These are phyloP conservation scores for Prinia subflava DNA, from an alignment of 2,113 vertebrate species.

Conservation along the genomic window DNA sequence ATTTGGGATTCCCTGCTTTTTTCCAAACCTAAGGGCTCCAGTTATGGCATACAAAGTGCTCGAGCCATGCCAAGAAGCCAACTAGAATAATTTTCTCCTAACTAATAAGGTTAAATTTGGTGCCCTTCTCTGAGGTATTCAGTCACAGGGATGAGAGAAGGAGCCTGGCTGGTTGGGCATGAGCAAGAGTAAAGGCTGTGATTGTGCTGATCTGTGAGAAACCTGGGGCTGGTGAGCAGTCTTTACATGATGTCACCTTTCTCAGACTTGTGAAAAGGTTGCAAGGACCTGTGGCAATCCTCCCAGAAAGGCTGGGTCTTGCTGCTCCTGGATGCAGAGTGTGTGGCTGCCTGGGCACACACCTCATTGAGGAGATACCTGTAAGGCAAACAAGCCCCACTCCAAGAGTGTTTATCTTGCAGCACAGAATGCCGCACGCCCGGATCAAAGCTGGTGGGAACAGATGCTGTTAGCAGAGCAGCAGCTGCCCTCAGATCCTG, in stretches of 20 bases:
- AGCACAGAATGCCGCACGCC: slow-evolving; percentile 72
- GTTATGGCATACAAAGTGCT: not conserved
- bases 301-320: not conserved
- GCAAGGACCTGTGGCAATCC: not conserved
- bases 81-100: not conserved
- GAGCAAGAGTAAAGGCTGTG: not conserved
- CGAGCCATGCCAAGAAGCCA: not conserved
- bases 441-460: slow-evolving; percentile 84
- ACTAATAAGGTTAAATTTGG: not conserved
- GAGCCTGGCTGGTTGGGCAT: not conserved
- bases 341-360: not conserved
- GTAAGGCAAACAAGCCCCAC: slow-evolving; percentile 65
- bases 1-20: not conserved
- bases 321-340: not conserved
- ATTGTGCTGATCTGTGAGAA: not conserved
- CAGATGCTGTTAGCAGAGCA: slow-evolving; percentile 73
- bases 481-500: slow-evolving; percentile 81
- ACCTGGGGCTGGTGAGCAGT: not conserved
- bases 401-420: slow-evolving; percentile 77
- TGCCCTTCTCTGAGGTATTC: not conserved
- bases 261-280: not conserved
- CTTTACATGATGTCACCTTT: not conserved
- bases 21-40: not conserved
- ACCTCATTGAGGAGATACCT: not conserved
- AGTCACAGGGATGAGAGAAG: not conserved